Conservation (phyloP, 2,888 invertebrate genomes). For the Polymixis flavicincta region DNA sequence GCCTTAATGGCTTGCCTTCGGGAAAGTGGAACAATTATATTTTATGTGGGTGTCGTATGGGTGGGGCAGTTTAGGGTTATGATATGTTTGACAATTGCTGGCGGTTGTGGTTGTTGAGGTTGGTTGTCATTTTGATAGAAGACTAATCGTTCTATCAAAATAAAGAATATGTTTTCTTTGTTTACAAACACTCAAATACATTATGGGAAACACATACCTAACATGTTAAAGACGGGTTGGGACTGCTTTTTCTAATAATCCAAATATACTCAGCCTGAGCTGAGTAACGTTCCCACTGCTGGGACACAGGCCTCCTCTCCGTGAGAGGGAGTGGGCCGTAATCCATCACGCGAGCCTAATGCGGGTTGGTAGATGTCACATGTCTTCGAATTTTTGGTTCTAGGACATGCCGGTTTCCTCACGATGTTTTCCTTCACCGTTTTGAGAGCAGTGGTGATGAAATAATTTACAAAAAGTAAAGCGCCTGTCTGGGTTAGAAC, state of each 20-base stretch:
- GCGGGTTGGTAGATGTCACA: too few species aligned
- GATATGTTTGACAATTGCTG: constrained; percentile 33
- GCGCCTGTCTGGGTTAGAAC: too few species aligned
- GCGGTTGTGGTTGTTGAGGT: constrained; percentile 20
- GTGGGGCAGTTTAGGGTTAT: constrained; percentile 43
- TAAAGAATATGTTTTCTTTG: background rate
- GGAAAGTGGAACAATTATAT: constrained; percentile 72
- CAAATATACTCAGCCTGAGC: too few species aligned
- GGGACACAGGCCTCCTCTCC: too few species aligned
- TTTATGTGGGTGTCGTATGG: constrained; percentile 67
- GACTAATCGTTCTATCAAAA: background rate
- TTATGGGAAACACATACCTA: background rate
- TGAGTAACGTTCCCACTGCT: too few species aligned
- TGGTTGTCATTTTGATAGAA: background rate
- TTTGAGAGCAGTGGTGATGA: too few species aligned
- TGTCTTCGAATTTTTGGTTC: too few species aligned
- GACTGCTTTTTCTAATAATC: background rate
- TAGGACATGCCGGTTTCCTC: too few species aligned
- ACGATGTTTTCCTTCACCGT: too few species aligned
- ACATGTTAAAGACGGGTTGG: background rate
- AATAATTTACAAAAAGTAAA: too few species aligned
- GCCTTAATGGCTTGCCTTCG: constrained; percentile 68
- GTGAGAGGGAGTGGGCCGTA: too few species aligned
- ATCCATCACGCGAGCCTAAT: too few species aligned
- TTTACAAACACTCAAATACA: background rate